phyloP scores from a whole-genome alignment of 2,797 vertebrate species.

The Coreius guichenoti region DNA sequence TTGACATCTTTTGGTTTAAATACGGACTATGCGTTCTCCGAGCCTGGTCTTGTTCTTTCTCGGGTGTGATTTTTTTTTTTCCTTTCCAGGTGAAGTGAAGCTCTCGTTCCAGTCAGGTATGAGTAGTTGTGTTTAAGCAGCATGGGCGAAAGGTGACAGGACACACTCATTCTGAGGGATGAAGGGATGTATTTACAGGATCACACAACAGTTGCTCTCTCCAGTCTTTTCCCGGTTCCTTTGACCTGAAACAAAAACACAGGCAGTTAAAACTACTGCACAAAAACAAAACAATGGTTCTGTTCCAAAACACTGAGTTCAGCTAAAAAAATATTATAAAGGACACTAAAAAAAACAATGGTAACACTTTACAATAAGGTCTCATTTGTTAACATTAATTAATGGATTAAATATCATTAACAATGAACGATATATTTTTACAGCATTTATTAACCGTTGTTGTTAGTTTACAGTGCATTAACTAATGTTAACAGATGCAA shows the following conservation, averaged over 20 bases:
- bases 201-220: slow-evolving; percentile 98
- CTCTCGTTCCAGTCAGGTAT: slow-evolving; percentile 19
- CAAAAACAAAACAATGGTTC: neutral
- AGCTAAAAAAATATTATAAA: neutral
- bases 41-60: neutral
- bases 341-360: no score
- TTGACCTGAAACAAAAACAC: slow-evolving; percentile 82
- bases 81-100: neutral
- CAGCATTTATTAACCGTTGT: no score
- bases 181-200: slow-evolving; percentile 86
- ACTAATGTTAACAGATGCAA: no score
- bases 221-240: slow-evolving; percentile 98
- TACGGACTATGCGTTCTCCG: neutral
- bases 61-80: neutral
- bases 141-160: slow-evolving; percentile 82
- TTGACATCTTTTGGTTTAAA: slow-evolving; percentile 32
- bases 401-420: neutral
- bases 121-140: slow-evolving; percentile 69
- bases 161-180: slow-evolving; percentile 71
- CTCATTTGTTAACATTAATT: neutral
- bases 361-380: neutral
- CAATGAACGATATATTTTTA: neutral
- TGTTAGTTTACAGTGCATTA: no score
- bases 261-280: neutral
- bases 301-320: neutral